A percentile compares a stretch with the other conserved stretches of the same genome.
Evolutionary conservation across 2,113 vertebrate species (phyloP).

Genomic region (Grammomys surdaster): DNA sequence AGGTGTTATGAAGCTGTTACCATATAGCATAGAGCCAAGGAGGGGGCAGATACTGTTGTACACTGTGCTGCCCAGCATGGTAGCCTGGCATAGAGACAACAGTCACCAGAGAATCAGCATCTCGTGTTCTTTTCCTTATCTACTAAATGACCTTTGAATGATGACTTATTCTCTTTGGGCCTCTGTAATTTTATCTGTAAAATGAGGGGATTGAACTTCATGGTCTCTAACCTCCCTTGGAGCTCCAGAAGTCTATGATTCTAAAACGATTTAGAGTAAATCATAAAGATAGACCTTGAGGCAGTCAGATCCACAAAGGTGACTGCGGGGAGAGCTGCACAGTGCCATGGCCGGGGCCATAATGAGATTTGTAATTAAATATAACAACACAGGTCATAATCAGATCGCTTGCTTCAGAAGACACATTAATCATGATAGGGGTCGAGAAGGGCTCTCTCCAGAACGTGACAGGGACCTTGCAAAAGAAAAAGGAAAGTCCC

Average conservation of each 20-base stretch:
- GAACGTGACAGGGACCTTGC: constrained; percentile 64
- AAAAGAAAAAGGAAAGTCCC: constrained; percentile 33
- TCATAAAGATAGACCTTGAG: constrained; percentile 79
- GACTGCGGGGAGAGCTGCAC: constrained; percentile 42
- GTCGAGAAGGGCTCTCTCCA: constrained; percentile 65
- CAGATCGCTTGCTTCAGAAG: constrained; percentile 79
- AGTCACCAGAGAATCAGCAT: neutral
- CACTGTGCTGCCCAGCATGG: neutral
- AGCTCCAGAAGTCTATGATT: constrained; percentile 77
- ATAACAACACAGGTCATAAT: constrained; percentile 82
- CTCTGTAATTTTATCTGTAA: constrained; percentile 79
- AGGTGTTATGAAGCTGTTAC: neutral
- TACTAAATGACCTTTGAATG: constrained; percentile 74
- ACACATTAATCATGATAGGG: constrained; percentile 76
- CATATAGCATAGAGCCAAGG: neutral
- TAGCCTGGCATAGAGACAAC: neutral
- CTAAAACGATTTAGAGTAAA: constrained; percentile 83
- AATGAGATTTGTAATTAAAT: constrained; percentile 83
- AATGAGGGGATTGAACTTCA: constrained; percentile 79
- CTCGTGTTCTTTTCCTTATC: neutral
- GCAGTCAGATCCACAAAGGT: constrained; percentile 72
- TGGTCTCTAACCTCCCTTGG: constrained; percentile 80
- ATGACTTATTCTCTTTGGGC: constrained; percentile 76
- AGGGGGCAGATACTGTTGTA: neutral
- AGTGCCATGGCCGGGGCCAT: constrained; percentile 56